Evolutionary conservation across 2,797 vertebrate species (phyloP).

Genomic region (Orientallactaga sibirica): DNA sequence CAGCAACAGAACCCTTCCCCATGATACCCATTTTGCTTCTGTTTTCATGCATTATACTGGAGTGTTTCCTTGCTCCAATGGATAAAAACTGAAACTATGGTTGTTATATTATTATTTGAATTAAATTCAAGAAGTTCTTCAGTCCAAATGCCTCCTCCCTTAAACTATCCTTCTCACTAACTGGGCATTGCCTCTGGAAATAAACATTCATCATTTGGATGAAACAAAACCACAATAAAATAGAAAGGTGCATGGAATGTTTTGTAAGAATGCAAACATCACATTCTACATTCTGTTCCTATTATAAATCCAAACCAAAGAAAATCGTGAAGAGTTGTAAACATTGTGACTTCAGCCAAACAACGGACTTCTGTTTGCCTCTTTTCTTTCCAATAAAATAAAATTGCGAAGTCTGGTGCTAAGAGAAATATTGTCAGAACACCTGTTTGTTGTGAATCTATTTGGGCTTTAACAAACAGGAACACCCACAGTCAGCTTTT

Average conservation of each 20-base stretch:
- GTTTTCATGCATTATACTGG: not conserved
- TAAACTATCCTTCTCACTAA: slow-evolving; percentile 2
- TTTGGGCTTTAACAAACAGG: slow-evolving; percentile 1
- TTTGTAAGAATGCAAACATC: not conserved
- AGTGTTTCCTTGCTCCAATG: not conserved
- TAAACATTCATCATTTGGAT: not conserved
- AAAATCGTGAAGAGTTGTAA: slow-evolving; percentile 46
- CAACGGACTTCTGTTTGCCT: not conserved
- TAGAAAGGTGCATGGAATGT: not conserved
- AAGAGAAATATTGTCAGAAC: slow-evolving; percentile 27
- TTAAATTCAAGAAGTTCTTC: slow-evolving; percentile 2
- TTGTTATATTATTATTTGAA: not conserved
- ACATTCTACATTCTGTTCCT: not conserved
- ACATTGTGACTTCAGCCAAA: slow-evolving; percentile 1
- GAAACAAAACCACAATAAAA: not conserved
- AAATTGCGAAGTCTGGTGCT: not conserved
- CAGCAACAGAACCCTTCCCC: no score
- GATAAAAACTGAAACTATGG: not conserved
- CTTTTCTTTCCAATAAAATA: slow-evolving; percentile 15
- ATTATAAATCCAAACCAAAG: not conserved
- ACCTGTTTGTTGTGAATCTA: not conserved
- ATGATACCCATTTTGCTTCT: not conserved
- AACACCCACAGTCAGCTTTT: slow-evolving; percentile 11
- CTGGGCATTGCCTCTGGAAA: not conserved
- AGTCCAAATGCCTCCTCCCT: not conserved